Percentiles rank a stretch among this genome's conserved stretches.
These are phyloP conservation scores for Hippocampus barbouri DNA, from an alignment of 2,113 vertebrate species.

Conservation along the genomic window DNA sequence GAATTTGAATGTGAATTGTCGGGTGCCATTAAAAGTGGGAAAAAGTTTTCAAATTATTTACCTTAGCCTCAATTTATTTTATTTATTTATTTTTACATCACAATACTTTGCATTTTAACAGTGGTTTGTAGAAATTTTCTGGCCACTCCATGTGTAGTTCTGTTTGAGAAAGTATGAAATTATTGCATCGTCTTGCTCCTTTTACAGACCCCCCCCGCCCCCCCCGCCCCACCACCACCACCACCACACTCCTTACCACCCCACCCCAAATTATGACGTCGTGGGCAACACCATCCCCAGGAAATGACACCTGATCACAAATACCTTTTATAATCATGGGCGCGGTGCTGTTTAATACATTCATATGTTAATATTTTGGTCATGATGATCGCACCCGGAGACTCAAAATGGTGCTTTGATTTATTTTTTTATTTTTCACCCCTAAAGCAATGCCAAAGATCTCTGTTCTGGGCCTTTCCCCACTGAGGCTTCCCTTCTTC, in stretches of 20 bases:
- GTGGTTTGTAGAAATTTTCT: neutral
- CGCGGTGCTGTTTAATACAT: slow-evolving; percentile 21
- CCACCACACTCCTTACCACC: neutral
- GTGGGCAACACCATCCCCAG: slow-evolving; percentile 10
- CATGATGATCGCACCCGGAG: neutral
- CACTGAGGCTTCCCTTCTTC: slow-evolving; percentile 21
- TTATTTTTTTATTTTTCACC: neutral
- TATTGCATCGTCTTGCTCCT: neutral
- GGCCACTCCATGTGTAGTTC: neutral
- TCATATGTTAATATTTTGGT: neutral
- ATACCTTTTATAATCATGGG: slow-evolving; percentile 27
- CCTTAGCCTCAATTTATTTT: no score
- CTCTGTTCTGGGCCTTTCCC: slow-evolving; percentile 41
- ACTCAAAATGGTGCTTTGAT: neutral
- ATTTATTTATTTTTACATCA: neutral
- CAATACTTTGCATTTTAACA: neutral
- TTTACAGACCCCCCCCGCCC: no score
- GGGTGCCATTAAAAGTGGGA: no score
- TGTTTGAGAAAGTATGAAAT: neutral
- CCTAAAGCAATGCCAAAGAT: neutral
- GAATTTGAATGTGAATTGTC: no score
- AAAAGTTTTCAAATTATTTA: no score
- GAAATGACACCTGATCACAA: slow-evolving; percentile 34
- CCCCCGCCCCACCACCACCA: no score
- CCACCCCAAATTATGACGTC: slow-evolving; percentile 1